Evolutionary conservation across 2,113 vertebrate genomes (phyloP).

Genomic region (Otocyon megalotis): DNA sequence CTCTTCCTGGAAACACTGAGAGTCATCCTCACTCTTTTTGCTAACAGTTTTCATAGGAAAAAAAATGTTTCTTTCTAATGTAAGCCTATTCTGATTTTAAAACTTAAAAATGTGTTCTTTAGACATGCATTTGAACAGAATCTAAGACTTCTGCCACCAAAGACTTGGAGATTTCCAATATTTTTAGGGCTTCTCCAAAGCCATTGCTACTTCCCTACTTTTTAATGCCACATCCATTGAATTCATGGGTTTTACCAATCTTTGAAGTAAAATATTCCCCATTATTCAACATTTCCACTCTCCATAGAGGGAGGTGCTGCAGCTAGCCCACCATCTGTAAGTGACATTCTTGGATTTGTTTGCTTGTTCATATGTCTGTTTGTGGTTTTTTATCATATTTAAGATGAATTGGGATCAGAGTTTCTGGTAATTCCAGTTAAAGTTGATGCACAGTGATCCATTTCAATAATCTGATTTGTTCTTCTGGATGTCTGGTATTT

Average conservation of each 20-base stretch:
- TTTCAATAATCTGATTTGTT: neutral
- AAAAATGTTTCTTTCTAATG: neutral
- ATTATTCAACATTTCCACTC: neutral
- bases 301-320: neutral
- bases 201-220: neutral
- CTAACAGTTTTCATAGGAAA: neutral
- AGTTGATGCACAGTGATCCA: too few species aligned
- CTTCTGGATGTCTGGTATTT: neutral
- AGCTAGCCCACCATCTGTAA: neutral
- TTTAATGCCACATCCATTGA: neutral
- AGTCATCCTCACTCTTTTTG: neutral
- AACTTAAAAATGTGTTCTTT: neutral
- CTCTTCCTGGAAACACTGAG: neutral
- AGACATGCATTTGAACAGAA: neutral
- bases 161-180: neutral
- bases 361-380: neutral
- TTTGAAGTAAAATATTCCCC: neutral
- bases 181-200: neutral
- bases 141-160: accelerated
- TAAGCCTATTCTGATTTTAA: neutral
- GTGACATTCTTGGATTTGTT: neutral
- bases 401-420: neutral
- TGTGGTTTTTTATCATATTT: neutral
- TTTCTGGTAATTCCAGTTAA: neutral
- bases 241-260: neutral